Evolutionary conservation across 2,113 vertebrate species (phyloP).

Genomic region (Ictidomys tridecemlineatus): DNA sequence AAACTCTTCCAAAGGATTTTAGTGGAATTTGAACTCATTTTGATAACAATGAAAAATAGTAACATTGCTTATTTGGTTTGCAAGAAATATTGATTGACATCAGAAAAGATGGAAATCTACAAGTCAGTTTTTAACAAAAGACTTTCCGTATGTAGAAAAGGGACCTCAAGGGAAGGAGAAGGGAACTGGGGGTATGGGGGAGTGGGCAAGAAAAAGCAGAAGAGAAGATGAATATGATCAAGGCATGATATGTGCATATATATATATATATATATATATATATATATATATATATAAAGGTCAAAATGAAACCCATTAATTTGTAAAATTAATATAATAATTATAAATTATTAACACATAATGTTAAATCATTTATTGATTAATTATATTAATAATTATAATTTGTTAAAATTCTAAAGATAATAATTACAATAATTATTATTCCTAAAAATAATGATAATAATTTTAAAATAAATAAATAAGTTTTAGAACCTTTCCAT

Average conservation of each 20-base stretch:
- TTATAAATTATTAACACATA: too few species aligned
- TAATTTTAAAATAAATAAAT: neutral
- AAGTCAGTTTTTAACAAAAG: neutral
- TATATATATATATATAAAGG: neutral
- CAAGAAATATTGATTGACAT: neutral
- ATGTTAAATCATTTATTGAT: too few species aligned
- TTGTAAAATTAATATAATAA: neutral
- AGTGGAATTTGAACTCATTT: constrained; percentile 11
- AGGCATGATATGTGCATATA: neutral
- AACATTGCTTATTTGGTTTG: neutral
- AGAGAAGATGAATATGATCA: neutral
- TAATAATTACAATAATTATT: neutral
- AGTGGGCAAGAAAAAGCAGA: neutral
- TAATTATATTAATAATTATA: neutral
- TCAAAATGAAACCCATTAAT: neutral
- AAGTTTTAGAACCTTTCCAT: neutral
- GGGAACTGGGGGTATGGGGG: neutral
- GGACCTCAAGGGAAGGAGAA: neutral
- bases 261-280: neutral
- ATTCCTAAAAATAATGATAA: neutral
- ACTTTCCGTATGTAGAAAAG: neutral
- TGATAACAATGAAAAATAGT: neutral
- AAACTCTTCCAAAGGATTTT: constrained; percentile 33
- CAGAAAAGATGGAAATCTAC: neutral
- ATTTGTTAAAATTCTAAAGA: neutral